Percentiles rank a stretch among this genome's conserved stretches.
phyloP scores from a whole-genome alignment of 2,888 invertebrate genomes.

The Drosophila meridiana region DNA sequence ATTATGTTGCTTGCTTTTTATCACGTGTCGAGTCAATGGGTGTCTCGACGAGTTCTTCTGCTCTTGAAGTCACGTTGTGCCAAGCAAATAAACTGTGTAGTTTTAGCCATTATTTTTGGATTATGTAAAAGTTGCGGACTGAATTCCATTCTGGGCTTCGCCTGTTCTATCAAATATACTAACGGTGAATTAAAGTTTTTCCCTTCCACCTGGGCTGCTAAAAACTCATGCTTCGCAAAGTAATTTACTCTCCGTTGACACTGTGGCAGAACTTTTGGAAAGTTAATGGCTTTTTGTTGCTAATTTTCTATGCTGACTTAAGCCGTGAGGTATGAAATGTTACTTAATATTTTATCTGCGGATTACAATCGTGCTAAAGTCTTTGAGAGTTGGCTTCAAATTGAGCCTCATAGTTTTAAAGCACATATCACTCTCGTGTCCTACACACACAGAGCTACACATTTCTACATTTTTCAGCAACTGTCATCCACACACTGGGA shows the following conservation, averaged over 20 bases:
- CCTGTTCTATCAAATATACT: not conserved
- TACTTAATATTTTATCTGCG: not conserved
- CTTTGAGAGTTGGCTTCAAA: not conserved
- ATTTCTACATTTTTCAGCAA: not conserved
- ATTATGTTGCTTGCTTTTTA: not conserved
- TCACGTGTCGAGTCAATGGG: conserved; percentile 1
- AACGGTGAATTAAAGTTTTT: not conserved
- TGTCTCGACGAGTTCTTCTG: not conserved
- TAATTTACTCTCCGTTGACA: not conserved
- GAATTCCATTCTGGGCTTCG: conserved; percentile 4
- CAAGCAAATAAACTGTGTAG: conserved; percentile 25
- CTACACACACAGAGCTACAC: not conserved
- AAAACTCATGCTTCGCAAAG: not conserved
- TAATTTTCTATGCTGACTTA: not conserved
- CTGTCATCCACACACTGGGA: not conserved
- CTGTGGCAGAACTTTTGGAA: not conserved
- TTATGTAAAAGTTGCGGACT: not conserved
- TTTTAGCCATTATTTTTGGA: not conserved
- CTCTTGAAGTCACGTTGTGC: not conserved
- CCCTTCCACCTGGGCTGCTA: too few relatives aligned
- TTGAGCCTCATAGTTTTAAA: not conserved
- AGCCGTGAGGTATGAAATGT: not conserved
- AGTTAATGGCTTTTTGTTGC: not conserved
- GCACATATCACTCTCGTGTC: not conserved
- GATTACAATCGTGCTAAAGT: not conserved